Percentiles rank a stretch among this genome's conserved stretches.
These are phyloP conservation scores for Acanthococcus lagerstroemiae DNA, from an alignment of 2,888 invertebrate species.

Conservation along the genomic window DNA sequence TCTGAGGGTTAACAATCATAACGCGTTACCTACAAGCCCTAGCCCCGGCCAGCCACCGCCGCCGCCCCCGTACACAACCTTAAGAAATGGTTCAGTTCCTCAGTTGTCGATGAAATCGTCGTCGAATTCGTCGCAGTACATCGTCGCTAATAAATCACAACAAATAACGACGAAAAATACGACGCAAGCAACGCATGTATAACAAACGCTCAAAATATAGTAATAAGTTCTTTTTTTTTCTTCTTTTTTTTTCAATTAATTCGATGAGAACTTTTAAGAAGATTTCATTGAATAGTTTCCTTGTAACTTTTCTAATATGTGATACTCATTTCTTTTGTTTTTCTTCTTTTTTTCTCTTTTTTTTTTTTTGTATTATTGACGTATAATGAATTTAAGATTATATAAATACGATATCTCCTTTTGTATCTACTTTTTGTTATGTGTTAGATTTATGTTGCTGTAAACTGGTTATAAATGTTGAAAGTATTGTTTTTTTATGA, in stretches of 20 bases:
- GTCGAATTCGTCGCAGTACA: conserved; percentile 22
- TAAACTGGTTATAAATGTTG: too few relatives aligned
- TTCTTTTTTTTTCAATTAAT: conserved; percentile 4
- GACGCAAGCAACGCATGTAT: conserved; percentile 28
- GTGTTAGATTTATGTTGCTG: too few relatives aligned
- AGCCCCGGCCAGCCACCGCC: conserved; percentile 42
- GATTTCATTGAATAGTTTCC: too few relatives aligned
- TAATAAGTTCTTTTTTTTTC: neutral
- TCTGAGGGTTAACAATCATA: conserved; percentile 60
- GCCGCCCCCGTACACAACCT: conserved; percentile 38
- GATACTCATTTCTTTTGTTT: too few relatives aligned
- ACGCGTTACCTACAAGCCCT: conserved; percentile 67
- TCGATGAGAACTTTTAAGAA: too few relatives aligned
- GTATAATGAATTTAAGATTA: too few relatives aligned
- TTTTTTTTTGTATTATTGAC: too few relatives aligned
- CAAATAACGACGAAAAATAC: conserved; percentile 22
- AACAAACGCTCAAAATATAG: conserved; percentile 12
- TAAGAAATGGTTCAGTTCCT: conserved; percentile 46
- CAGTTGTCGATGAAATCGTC: conserved; percentile 42
- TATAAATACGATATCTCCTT: too few relatives aligned
- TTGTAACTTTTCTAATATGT: too few relatives aligned
- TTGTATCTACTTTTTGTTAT: too few relatives aligned
- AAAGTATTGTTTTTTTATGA: too few relatives aligned
- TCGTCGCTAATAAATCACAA: conserved; percentile 17
- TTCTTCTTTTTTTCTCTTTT: too few relatives aligned